Percentiles rank a stretch among this genome's conserved stretches.
These are phyloP conservation scores for Philaethria dido DNA, from an alignment of 2,888 invertebrate genomes.

Conservation along the genomic window DNA sequence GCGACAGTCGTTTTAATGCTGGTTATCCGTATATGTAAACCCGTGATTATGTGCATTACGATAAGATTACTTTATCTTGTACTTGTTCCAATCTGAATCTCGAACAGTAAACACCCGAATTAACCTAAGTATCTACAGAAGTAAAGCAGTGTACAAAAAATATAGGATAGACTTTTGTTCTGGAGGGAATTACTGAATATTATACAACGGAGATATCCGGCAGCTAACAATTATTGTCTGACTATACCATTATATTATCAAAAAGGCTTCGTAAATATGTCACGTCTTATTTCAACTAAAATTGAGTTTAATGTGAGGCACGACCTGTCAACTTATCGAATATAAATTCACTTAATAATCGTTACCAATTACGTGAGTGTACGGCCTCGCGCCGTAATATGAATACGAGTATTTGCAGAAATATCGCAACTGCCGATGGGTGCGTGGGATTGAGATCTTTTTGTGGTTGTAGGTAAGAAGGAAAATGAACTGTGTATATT, in stretches of 20 bases:
- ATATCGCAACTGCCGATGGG: slow-evolving; percentile 55
- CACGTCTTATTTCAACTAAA: slow-evolving; percentile 61
- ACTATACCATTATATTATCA: slow-evolving; percentile 48
- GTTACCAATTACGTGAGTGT: slow-evolving; percentile 77
- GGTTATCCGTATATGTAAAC: slow-evolving; percentile 68
- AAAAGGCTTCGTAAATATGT: slow-evolving; percentile 63
- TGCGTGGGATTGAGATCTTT: slow-evolving; percentile 70
- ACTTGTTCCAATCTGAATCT: slow-evolving; percentile 36
- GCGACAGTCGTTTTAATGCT: slow-evolving; percentile 60
- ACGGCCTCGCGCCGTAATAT: slow-evolving; percentile 67
- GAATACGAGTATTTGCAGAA: slow-evolving; percentile 63
- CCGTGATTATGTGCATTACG: slow-evolving; percentile 59
- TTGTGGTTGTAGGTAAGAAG: slow-evolving; percentile 65
- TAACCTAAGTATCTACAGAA: slow-evolving; percentile 24
- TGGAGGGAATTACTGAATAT: slow-evolving; percentile 34
- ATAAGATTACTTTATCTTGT: slow-evolving; percentile 50
- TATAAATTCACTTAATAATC: slow-evolving; percentile 78
- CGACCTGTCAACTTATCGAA: slow-evolving; percentile 73
- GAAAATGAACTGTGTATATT: slow-evolving; percentile 65
- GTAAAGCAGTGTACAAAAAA: not conserved
- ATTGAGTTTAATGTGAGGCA: slow-evolving; percentile 68
- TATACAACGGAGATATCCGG: slow-evolving; percentile 41
- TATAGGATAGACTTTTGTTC: not conserved
- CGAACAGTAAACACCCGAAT: slow-evolving; percentile 33
- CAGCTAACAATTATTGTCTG: slow-evolving; percentile 47